Conservation (phyloP, 2,113 vertebrate genomes). For the Brachirus orientalis region DNA sequence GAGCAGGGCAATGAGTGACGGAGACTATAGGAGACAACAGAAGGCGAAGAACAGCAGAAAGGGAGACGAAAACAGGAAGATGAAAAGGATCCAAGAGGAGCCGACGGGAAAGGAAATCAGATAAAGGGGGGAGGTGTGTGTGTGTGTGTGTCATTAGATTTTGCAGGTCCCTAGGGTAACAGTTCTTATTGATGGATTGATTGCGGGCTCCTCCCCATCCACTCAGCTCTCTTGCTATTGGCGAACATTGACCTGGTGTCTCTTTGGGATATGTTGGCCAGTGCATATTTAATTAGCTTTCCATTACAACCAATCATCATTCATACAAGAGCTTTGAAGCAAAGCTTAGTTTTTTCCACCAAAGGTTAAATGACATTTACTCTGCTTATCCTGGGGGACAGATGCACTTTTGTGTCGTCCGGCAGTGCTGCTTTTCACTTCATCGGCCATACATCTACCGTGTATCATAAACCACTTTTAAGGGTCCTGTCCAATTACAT, state of each 20-base stretch:
- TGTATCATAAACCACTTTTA: too few relatives aligned
- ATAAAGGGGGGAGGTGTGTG: conserved; percentile 57
- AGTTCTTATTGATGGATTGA: conserved; percentile 78
- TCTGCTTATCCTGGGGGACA: conserved; percentile 6
- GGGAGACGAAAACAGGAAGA: not conserved
- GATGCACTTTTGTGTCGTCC: not conserved
- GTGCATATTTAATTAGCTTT: conserved; percentile 74
- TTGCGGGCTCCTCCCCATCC: conserved; percentile 68
- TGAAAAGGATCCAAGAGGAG: conserved; percentile 28
- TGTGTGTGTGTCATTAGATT: conserved; percentile 71
- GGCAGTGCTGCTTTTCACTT: not conserved
- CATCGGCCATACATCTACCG: not conserved
- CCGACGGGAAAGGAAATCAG: conserved; percentile 51
- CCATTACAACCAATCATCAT: conserved; percentile 55
- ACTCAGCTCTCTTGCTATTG: conserved; percentile 58
- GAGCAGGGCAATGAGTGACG: conserved; percentile 39
- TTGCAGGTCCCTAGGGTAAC: conserved; percentile 63
- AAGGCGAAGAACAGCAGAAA: conserved; percentile 22
- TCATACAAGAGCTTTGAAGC: conserved; percentile 27
- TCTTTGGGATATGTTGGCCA: conserved; percentile 62
- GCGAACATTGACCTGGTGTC: conserved; percentile 65
- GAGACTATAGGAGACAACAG: conserved; percentile 22
- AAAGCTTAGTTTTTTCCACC: conserved; percentile 21
- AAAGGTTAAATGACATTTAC: conserved; percentile 43
- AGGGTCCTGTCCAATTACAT: too few relatives aligned